Evolutionary conservation across 2,888 invertebrate genomes (phyloP).

Genomic region (Macropis europaea): DNA sequence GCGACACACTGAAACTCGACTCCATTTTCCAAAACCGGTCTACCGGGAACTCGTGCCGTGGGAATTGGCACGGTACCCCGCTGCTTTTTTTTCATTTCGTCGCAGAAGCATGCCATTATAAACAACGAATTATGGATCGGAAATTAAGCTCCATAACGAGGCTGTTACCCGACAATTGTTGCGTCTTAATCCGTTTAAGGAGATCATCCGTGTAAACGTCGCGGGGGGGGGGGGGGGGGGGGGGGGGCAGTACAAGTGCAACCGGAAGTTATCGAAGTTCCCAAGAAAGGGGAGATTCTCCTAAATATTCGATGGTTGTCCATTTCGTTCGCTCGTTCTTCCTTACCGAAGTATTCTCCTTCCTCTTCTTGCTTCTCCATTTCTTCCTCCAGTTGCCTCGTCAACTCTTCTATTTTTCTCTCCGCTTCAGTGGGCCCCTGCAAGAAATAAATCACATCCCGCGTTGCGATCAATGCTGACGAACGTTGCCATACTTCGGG

Average conservation of each 20-base stretch:
- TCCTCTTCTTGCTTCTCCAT: slow-evolving; percentile 97
- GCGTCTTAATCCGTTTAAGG: background rate
- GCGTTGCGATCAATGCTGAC: slow-evolving; percentile 28
- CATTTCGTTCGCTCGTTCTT: background rate
- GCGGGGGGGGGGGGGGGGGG: too few relatives aligned
- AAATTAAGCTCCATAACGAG: slow-evolving; percentile 10
- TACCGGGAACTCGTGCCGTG: slow-evolving; percentile 52
- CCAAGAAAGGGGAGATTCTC: background rate
- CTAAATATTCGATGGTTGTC: background rate
- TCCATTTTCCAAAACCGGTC: slow-evolving; percentile 63
- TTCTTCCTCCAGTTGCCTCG: slow-evolving; percentile 95
- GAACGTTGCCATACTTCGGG: slow-evolving; percentile 6
- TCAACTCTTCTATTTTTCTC: slow-evolving; percentile 95
- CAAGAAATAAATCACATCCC: slow-evolving; percentile 45
- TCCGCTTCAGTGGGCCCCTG: slow-evolving; percentile 95
- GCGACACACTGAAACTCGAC: slow-evolving; percentile 53
- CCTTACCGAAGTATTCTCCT: slow-evolving; percentile 97
- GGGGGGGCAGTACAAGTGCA: too few relatives aligned
- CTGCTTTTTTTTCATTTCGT: slow-evolving; percentile 45
- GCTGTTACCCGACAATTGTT: background rate
- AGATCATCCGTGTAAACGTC: background rate
- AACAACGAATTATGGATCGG: slow-evolving; percentile 42
- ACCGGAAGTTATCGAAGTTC: background rate
- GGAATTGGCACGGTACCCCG: slow-evolving; percentile 55
- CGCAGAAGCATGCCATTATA: slow-evolving; percentile 23